phyloP scores from a whole-genome alignment of 2,113 vertebrate species.

The Notarius quadriscutis region DNA sequence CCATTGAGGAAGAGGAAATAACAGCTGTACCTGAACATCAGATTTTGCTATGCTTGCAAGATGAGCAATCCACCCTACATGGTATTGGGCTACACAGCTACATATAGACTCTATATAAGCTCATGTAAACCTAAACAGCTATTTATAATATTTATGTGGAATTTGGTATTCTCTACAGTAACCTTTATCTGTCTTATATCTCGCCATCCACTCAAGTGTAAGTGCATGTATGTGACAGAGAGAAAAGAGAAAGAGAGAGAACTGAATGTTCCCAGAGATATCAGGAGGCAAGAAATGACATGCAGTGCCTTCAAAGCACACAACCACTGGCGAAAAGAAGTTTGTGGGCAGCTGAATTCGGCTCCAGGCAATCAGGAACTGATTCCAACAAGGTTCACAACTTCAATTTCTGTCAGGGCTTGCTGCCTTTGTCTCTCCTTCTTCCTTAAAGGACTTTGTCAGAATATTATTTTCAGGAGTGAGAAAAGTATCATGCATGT shows the following conservation, averaged over 20 bases:
- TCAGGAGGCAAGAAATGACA: slow-evolving; percentile 71
- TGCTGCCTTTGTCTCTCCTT: slow-evolving; percentile 59
- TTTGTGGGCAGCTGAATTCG: slow-evolving; percentile 65
- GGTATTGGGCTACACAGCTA: not conserved
- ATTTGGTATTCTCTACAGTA: not conserved
- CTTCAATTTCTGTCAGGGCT: slow-evolving; percentile 73
- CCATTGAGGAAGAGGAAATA: not conserved
- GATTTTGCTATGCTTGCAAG: not conserved
- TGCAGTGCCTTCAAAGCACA: slow-evolving; percentile 67
- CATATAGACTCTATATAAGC: not conserved
- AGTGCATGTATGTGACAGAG: not conserved
- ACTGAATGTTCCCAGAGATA: slow-evolving; percentile 66
- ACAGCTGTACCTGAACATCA: not conserved
- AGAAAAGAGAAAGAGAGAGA: slow-evolving; percentile 50
- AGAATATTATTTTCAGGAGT: slow-evolving; percentile 36
- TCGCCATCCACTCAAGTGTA: slow-evolving; percentile 2
- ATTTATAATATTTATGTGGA: not conserved
- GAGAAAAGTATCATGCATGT: slow-evolving; percentile 39
- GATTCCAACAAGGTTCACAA: slow-evolving; percentile 38
- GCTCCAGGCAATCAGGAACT: slow-evolving; percentile 62
- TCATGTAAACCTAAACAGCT: not conserved
- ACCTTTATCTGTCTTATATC: not conserved
- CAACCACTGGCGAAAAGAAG: slow-evolving; percentile 70
- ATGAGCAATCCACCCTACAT: not conserved
- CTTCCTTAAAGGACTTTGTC: slow-evolving; percentile 42